These are phyloP conservation scores for Timandra comae DNA, from an alignment of 2,888 invertebrate species.

Conservation along the genomic window DNA sequence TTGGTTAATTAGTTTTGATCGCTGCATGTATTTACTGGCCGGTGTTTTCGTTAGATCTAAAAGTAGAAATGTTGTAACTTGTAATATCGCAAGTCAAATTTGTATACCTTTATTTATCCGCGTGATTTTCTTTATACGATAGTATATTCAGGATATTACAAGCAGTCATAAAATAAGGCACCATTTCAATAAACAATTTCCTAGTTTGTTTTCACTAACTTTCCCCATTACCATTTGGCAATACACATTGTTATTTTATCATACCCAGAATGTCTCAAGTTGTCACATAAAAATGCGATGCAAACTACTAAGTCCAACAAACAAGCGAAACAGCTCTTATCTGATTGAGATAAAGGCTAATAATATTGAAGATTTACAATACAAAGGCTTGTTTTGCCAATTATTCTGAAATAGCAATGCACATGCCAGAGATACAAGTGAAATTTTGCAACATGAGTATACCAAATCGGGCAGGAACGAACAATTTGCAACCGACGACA, in stretches of 20 bases:
- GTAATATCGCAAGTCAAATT: too few relatives aligned
- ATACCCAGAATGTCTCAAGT: background rate
- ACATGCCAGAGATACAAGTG: conserved; percentile 7
- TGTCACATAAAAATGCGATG: background rate
- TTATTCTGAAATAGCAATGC: conserved; percentile 9
- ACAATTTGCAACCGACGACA: conserved; percentile 34
- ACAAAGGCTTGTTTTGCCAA: conserved; percentile 1
- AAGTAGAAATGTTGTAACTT: too few relatives aligned
- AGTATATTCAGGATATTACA: too few relatives aligned
- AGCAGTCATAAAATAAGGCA: too few relatives aligned
- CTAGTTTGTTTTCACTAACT: too few relatives aligned
- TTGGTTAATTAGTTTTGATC: background rate
- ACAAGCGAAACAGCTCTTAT: background rate
- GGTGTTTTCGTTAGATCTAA: too few relatives aligned
- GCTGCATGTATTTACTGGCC: too few relatives aligned
- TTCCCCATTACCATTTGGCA: too few relatives aligned
- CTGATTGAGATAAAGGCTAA: background rate
- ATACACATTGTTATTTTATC: conserved; percentile 1
- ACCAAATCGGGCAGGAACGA: conserved; percentile 3
- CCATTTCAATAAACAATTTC: too few relatives aligned
- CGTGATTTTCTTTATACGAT: too few relatives aligned
- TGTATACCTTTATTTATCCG: too few relatives aligned
- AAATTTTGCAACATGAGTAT: conserved; percentile 3
- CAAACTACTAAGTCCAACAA: background rate
- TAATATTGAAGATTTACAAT: conserved; percentile 1